phyloP scores from a whole-genome alignment of 2,113 vertebrate genomes.

The Barbus barbus region DNA sequence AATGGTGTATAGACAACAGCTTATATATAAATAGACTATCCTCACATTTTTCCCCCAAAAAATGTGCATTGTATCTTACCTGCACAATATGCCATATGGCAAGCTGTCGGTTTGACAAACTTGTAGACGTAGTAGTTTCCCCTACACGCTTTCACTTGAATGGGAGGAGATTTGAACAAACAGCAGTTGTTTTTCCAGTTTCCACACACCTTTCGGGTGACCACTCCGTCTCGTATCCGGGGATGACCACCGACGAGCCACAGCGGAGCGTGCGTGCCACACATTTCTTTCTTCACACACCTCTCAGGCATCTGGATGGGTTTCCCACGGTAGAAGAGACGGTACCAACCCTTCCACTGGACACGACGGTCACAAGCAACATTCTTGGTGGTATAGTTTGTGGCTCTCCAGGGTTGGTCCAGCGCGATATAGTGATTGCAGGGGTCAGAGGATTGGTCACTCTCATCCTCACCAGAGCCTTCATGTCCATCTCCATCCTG shows the following conservation, averaged over 20 bases:
- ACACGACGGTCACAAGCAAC: constrained; percentile 56
- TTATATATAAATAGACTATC: background rate
- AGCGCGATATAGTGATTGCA: constrained; percentile 55
- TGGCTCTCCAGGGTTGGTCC: constrained; percentile 61
- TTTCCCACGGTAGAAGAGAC: constrained; percentile 58
- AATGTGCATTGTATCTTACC: constrained; percentile 28
- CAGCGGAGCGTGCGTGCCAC: constrained; percentile 60
- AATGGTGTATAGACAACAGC: background rate
- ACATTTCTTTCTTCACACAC: constrained; percentile 57
- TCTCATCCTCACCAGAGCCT: constrained; percentile 19
- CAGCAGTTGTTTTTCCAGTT: constrained; percentile 61
- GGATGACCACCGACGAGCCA: constrained; percentile 61
- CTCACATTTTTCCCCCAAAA: background rate
- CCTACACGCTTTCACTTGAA: constrained; percentile 63
- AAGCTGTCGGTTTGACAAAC: constrained; percentile 45
- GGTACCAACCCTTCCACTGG: constrained; percentile 65
- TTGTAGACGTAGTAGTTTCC: constrained; percentile 59
- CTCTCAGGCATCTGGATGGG: constrained; percentile 65
- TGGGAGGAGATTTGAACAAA: constrained; percentile 55
- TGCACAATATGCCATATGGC: constrained; percentile 58
- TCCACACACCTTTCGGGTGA: constrained; percentile 57
- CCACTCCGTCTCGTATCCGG: constrained; percentile 50
- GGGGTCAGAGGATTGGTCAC: constrained; percentile 34
- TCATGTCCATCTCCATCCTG: constrained; percentile 10
- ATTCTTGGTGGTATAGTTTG: constrained; percentile 55